Evolutionary conservation across 2,888 invertebrate species (phyloP).

Genomic region (Amphipoea lucens): DNA sequence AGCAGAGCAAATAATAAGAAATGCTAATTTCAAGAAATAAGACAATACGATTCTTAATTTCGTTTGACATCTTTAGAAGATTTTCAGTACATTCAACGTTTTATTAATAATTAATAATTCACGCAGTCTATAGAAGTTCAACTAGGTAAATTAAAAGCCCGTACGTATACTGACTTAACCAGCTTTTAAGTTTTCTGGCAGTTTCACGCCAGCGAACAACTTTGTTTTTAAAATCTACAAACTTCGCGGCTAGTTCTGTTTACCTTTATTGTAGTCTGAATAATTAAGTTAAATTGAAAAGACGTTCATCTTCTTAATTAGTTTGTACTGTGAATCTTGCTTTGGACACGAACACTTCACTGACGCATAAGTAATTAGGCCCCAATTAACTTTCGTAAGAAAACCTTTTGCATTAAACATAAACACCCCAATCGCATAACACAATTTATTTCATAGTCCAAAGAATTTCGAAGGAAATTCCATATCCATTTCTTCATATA

Average conservation of each 20-base stretch:
- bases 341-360: slow-evolving; percentile 2
- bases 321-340: slow-evolving; percentile 19
- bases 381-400: background rate
- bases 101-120: background rate
- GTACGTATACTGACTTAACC: slow-evolving; percentile 70
- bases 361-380: too few species aligned
- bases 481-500: background rate
- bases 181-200: slow-evolving; percentile 78
- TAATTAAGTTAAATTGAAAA: slow-evolving; percentile 61
- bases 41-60: background rate
- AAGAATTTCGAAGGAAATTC: background rate
- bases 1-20: background rate
- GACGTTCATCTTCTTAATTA: slow-evolving; percentile 43
- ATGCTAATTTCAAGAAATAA: background rate
- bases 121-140: background rate
- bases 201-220: slow-evolving; percentile 76
- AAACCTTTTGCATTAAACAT: background rate
- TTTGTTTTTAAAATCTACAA: slow-evolving; percentile 80
- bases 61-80: background rate
- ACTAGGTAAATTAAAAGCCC: slow-evolving; percentile 49
- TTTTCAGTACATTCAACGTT: background rate
- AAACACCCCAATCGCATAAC: too few species aligned
- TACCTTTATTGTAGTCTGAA: slow-evolving; percentile 65
- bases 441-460: too few species aligned
- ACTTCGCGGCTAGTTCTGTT: slow-evolving; percentile 73